A percentile compares a stretch with the other conserved stretches of the same genome.
phyloP scores from a whole-genome alignment of 2,113 vertebrate genomes.

The Maccullochella peelii region DNA sequence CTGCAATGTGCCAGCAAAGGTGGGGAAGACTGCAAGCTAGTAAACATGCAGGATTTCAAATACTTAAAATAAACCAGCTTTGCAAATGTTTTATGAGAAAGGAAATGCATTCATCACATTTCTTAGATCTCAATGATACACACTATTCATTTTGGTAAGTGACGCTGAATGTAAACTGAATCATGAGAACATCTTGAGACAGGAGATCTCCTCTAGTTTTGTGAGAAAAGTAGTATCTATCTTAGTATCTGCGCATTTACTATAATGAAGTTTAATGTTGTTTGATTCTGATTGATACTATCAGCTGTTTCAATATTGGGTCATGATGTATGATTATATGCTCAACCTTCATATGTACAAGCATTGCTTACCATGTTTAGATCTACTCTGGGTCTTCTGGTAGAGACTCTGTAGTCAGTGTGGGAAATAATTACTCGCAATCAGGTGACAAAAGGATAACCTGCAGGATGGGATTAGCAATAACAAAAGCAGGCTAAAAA shows the following conservation, averaged over 20 bases:
- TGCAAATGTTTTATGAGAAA: not conserved
- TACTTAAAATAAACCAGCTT: not conserved
- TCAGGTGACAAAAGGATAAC: not conserved
- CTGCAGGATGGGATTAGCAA: not conserved
- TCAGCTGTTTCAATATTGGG: slow-evolving; percentile 5
- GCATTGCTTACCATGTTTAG: not conserved
- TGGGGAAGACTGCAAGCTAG: not conserved
- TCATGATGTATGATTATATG: slow-evolving; percentile 35
- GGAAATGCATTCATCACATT: not conserved
- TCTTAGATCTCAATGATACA: not conserved
- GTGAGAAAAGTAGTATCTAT: not conserved
- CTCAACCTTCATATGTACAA: slow-evolving; percentile 9
- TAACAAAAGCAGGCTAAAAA: not conserved
- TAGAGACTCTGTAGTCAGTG: not conserved
- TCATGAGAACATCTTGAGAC: not conserved
- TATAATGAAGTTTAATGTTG: not conserved
- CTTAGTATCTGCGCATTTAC: not conserved
- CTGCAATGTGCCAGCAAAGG: not conserved
- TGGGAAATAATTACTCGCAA: not conserved
- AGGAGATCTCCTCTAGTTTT: not conserved
- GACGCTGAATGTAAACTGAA: not conserved
- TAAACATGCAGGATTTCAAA: not conserved
- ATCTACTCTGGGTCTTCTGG: not conserved
- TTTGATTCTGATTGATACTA: not conserved
- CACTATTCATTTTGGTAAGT: not conserved